Base-by-base conservation (phyloP, 2,797 vertebrate species). In the Toxotes lorentzi region DNA sequence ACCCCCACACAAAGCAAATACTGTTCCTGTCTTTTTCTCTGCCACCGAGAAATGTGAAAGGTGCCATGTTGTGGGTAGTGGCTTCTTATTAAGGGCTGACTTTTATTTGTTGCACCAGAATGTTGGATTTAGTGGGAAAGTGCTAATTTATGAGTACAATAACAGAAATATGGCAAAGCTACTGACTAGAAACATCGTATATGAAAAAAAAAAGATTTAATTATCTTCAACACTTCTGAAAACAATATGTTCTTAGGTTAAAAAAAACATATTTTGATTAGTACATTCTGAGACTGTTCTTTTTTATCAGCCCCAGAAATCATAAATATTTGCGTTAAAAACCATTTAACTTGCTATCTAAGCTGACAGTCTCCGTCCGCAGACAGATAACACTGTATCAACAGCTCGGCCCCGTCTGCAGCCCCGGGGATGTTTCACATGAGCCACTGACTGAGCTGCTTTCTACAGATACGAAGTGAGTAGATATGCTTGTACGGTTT, bases 1-100 rank as follows among this genome's bases (percentile, higher is more conserved):
- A 76, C 86, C 85, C 87, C 82, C 82, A 79, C 84, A 89, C 82
- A 94, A 93, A 93, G 91, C 88, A 93, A 94, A 93, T 79, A 92
- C 82, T 88, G 85, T 83, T 93, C 67, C 79, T 78, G 78, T 65
- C 79, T 89, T 78, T 58, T 40, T 62, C 78, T 81, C 79, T 69
- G 63, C 79, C 17, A 59, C 85, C 61, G 81, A 86, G 73, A 76
- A 82, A 86, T 79, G 63, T 68, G 73, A 82, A 76, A 40, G 61
- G 24, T 77, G 83, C 74, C 83, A 75, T 86, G 83, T 81, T 79
- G 71, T 72, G 74, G 80, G 71, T 78, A 61, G 53, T 24, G 64
- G 57, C 54, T 65, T 74, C 47, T 71, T 78, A 78, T 77, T 54
- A 70, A 72, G 7, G 30, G 19, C 2, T 0, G n/a, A 57, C 45